phyloP scores from a whole-genome alignment of 2,113 vertebrate genomes.

The Poicephalus meyeri region DNA sequence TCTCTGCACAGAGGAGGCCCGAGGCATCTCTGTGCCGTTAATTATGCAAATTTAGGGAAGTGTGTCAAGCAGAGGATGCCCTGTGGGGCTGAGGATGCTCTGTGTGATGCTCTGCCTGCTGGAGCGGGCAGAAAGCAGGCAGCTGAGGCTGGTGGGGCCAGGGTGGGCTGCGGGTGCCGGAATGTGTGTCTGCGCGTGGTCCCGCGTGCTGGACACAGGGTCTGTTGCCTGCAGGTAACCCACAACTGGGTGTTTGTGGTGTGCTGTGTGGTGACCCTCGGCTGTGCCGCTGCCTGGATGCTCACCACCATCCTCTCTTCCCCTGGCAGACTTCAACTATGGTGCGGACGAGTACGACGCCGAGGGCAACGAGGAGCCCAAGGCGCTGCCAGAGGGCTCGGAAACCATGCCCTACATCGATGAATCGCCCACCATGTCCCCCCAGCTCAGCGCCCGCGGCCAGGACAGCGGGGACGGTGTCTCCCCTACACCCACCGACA shows the following conservation, averaged over 20 bases:
- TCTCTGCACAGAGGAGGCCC: not conserved
- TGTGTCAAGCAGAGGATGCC: conserved; percentile 7
- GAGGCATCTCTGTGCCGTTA: not conserved
- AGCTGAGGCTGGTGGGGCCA: not conserved
- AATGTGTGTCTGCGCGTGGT: accelerated
- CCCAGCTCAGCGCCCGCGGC: conserved; percentile 88
- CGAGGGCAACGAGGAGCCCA: conserved; percentile 91
- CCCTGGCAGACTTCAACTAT: conserved; percentile 92
- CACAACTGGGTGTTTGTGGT: not conserved
- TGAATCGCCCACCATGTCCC: conserved; percentile 97
- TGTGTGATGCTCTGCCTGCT: not conserved
- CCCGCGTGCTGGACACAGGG: accelerated
- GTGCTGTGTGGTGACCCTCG: not conserved
- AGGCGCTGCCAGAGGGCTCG: conserved; percentile 88
- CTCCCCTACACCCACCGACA: conserved; percentile 85
- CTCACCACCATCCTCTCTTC: conserved; percentile 72
- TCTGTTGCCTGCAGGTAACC: not conserved
- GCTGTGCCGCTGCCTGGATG: not conserved
- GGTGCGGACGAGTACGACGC: conserved; percentile 94
- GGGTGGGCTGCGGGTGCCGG: not conserved
- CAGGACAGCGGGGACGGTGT: conserved; percentile 81
- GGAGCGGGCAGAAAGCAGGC: not conserved
- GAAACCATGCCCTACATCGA: conserved; percentile 98
- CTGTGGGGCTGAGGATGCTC: not conserved
- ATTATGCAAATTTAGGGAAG: conserved; percentile 61